phyloP scores from a whole-genome alignment of 2,888 invertebrate genomes.

The Clepsis dumicolana region DNA sequence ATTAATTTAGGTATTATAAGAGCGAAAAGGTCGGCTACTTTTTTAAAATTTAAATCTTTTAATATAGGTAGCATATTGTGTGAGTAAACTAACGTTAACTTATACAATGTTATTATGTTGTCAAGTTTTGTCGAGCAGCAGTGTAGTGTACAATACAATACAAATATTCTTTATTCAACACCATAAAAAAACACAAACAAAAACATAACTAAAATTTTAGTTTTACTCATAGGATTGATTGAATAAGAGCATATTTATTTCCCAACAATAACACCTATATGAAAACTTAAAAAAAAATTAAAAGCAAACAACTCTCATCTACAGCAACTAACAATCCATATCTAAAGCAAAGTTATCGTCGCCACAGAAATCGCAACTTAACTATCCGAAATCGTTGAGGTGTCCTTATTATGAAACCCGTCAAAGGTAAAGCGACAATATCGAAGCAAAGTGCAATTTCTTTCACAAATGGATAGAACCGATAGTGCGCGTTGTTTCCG shows the following conservation, averaged over 20 bases:
- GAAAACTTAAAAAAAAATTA: too few relatives aligned
- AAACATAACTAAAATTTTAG: too few relatives aligned
- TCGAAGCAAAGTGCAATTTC: conserved; percentile 44
- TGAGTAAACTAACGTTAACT: too few relatives aligned
- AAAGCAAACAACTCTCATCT: neutral
- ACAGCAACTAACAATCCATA: neutral
- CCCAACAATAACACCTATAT: neutral
- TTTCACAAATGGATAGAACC: conserved; percentile 51
- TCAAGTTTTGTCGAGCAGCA: too few relatives aligned
- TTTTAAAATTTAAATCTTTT: neutral
- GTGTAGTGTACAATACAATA: too few relatives aligned
- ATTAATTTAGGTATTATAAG: neutral
- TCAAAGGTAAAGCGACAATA: conserved; percentile 21
- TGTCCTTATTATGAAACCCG: conserved; percentile 4
- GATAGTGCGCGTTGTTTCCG: conserved; percentile 66
- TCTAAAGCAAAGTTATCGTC: neutral
- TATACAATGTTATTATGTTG: too few relatives aligned
- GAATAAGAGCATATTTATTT: neutral
- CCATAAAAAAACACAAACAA: too few relatives aligned
- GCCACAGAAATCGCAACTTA: neutral
- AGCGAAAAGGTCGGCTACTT: neutral
- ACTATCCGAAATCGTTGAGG: neutral
- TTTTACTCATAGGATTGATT: too few relatives aligned
- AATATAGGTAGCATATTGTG: neutral
- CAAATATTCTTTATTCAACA: too few relatives aligned